Evolutionary conservation across 2,888 invertebrate species (phyloP).

Genomic region (Agapostemon virescens): DNA sequence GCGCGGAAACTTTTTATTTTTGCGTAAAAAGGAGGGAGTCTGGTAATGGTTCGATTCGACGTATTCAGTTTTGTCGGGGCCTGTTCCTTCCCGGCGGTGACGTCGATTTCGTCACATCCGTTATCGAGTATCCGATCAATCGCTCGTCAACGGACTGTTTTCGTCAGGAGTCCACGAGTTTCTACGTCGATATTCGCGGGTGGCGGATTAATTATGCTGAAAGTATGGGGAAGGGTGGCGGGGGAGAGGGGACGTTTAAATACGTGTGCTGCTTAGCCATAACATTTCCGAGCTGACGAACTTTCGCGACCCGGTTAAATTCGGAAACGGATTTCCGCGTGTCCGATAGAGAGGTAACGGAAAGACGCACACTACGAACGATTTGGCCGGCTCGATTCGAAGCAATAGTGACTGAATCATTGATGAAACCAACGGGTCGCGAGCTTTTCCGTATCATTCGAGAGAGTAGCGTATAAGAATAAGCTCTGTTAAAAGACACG

Average conservation of each 20-base stretch:
- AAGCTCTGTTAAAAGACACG: slow-evolving; percentile 12
- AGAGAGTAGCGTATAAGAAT: slow-evolving; percentile 39
- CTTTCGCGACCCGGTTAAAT: slow-evolving; percentile 15
- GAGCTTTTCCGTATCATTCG: slow-evolving; percentile 1
- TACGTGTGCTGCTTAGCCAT: slow-evolving; percentile 23
- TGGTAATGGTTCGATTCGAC: neutral
- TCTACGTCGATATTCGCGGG: slow-evolving; percentile 5
- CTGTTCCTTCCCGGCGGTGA: neutral
- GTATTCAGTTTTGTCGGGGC: neutral
- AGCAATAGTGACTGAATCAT: slow-evolving; percentile 40
- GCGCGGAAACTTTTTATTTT: neutral
- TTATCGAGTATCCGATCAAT: slow-evolving; percentile 28
- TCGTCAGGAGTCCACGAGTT: neutral
- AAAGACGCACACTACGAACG: neutral
- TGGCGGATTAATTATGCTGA: neutral
- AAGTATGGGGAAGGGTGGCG: slow-evolving; percentile 22
- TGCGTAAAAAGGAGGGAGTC: too few relatives aligned
- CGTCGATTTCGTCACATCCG: neutral
- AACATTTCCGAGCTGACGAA: slow-evolving; percentile 4
- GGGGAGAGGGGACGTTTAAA: too few relatives aligned
- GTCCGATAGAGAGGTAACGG: neutral
- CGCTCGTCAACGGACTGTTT: slow-evolving; percentile 34
- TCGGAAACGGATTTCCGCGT: neutral
- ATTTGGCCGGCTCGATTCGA: slow-evolving; percentile 35
- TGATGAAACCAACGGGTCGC: slow-evolving; percentile 34